Percentiles rank a stretch among this genome's conserved stretches.
Conservation (phyloP, 2,113 vertebrate genomes). For the Podarcis raffonei region DNA sequence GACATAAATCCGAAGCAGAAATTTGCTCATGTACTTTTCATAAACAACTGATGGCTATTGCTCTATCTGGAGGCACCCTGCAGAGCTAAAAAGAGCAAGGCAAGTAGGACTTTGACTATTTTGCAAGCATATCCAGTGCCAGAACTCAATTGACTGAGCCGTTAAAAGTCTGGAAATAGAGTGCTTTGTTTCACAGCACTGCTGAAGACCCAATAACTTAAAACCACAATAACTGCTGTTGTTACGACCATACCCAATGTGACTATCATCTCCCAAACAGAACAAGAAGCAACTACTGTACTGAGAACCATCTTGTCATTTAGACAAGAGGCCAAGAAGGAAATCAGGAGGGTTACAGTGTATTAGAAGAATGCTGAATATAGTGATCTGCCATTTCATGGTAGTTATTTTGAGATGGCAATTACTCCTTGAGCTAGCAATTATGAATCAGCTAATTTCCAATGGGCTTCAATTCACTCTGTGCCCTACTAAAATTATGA, state of each 20-base stretch:
- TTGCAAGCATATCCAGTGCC: not conserved
- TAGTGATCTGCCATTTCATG: slow-evolving; percentile 16
- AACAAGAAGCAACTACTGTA: not conserved
- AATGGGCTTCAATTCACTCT: slow-evolving; percentile 1
- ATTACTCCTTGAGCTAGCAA: not conserved
- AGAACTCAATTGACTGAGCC: not conserved
- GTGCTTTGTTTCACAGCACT: not conserved
- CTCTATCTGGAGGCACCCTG: not conserved
- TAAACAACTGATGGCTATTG: not conserved
- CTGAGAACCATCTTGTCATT: not conserved
- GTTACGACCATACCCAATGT: not conserved
- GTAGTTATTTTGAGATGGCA: slow-evolving; percentile 20
- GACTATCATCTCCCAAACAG: not conserved
- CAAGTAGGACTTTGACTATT: not conserved
- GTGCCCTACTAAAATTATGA: not conserved
- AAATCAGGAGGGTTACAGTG: not conserved
- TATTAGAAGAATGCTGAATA: slow-evolving; percentile 17
- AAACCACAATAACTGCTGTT: not conserved
- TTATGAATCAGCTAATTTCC: slow-evolving; percentile 25
- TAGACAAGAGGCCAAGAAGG: not conserved
- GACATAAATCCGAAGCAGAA: not conserved
- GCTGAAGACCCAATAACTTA: not conserved
- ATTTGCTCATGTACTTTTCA: not conserved
- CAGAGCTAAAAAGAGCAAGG: not conserved
- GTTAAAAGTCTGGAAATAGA: not conserved